A percentile compares a stretch with the other conserved stretches of the same genome.
Conservation (phyloP, 2,888 invertebrate species). For the Parnassius mnemosyne region DNA sequence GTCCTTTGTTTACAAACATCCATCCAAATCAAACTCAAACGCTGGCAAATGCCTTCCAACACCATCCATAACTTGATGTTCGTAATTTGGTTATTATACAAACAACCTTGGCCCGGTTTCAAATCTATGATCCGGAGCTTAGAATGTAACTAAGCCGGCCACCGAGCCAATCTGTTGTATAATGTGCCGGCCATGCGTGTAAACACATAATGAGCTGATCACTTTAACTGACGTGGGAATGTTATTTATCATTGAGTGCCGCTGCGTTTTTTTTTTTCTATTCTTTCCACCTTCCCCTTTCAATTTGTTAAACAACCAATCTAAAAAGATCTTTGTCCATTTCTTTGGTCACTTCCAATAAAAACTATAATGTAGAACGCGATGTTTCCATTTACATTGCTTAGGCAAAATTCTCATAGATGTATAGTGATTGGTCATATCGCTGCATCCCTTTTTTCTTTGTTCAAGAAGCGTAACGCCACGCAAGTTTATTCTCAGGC, state of each 20-base stretch:
- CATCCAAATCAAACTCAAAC: no score
- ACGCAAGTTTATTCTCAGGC: conserved; percentile 71
- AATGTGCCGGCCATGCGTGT: conserved; percentile 24
- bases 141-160: neutral
- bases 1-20: no score
- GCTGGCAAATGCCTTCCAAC: no score
- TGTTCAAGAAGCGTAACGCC: conserved; percentile 72
- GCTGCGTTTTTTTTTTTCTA: conserved; percentile 48
- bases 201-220: conserved; percentile 42
- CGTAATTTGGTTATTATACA: neutral
- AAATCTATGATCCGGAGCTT: neutral
- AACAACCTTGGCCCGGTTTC: neutral
- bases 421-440: conserved; percentile 57
- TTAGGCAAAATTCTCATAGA: conserved; percentile 52
- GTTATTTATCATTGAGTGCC: conserved; percentile 48
- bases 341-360: conserved; percentile 33
- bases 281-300: conserved; percentile 43
- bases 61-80: neutral
- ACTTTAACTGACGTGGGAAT: conserved; percentile 57
- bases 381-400: conserved; percentile 49
- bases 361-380: neutral
- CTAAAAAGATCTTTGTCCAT: conserved; percentile 8
- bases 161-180: neutral
- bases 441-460: conserved; percentile 68
- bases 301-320: conserved; percentile 39